These are phyloP conservation scores for Botia kubotai DNA, from an alignment of 2,797 vertebrate species.

Conservation along the genomic window DNA sequence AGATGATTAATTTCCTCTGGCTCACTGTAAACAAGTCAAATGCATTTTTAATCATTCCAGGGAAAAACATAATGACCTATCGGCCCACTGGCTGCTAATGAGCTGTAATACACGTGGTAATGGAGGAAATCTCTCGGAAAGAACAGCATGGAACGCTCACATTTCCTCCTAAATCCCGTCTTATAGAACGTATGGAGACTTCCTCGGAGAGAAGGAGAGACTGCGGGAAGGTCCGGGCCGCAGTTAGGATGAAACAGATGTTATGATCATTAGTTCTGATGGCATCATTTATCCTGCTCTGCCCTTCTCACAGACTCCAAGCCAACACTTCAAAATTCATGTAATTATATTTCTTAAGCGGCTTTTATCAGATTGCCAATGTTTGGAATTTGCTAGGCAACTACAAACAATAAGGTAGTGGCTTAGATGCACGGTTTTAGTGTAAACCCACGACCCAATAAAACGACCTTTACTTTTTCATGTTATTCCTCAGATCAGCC, in stretches of 20 bases:
- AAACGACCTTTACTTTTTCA: not conserved
- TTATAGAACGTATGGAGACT: not conserved
- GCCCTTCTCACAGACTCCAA: not conserved
- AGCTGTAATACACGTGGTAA: slow-evolving; percentile 40
- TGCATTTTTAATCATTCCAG: slow-evolving; percentile 49
- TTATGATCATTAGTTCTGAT: slow-evolving; percentile 30
- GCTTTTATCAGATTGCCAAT: slow-evolving; percentile 28
- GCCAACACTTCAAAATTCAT: not conserved
- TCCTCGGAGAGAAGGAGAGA: not conserved
- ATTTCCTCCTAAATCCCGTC: not conserved
- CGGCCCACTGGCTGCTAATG: slow-evolving; percentile 49
- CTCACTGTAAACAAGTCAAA: slow-evolving; percentile 47
- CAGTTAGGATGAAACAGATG: slow-evolving; percentile 32
- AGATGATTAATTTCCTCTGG: slow-evolving; percentile 50
- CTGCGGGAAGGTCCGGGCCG: slow-evolving; percentile 4
- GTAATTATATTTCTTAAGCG: slow-evolving; percentile 26
- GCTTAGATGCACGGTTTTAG: not conserved
- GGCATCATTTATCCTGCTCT: slow-evolving; percentile 33
- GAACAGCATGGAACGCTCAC: not conserved
- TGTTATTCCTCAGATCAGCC: not conserved
- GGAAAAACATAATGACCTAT: slow-evolving; percentile 34
- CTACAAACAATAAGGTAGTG: slow-evolving; percentile 10
- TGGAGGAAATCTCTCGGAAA: slow-evolving; percentile 19
- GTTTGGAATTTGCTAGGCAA: slow-evolving; percentile 4
- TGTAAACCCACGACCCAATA: slow-evolving; percentile 1